Percentiles rank a stretch among this genome's conserved stretches.
phyloP scores from a whole-genome alignment of 2,888 invertebrate genomes.

The Unio delphinus region DNA sequence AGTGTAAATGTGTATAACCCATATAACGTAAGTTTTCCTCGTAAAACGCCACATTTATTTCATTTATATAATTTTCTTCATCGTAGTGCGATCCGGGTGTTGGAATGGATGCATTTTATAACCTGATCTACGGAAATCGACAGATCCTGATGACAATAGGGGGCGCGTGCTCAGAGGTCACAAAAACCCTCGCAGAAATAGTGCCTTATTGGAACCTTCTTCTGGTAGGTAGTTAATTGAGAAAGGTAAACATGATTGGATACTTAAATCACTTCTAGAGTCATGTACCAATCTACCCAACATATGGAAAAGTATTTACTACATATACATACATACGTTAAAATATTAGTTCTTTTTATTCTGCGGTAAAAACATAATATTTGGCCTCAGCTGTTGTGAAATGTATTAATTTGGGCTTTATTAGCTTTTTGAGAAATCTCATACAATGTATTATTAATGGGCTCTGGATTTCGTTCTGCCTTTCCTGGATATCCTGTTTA shows the following conservation, averaged over 20 bases:
- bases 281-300: not conserved
- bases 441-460: no score
- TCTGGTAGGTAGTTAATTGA: conserved; percentile 76
- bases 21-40: no score
- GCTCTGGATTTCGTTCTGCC: not conserved
- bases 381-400: no score
- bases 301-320: no score
- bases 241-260: not conserved
- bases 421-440: no score
- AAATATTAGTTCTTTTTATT: no score
- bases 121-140: conserved; percentile 86
- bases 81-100: conserved; percentile 92
- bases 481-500: not conserved
- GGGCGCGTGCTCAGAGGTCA: conserved; percentile 92
- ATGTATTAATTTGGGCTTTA: no score
- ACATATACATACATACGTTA: no score
- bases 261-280: not conserved
- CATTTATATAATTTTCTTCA: not conserved
- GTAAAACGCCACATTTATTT: no score
- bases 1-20: no score
- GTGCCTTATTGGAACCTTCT: conserved; percentile 94
- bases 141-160: conserved; percentile 80
- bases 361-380: no score
- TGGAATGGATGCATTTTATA: conserved; percentile 91
- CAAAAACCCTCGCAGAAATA: conserved; percentile 90